Base-by-base conservation (phyloP, 2,113 vertebrate species). In the Chloebia gouldiae region DNA sequence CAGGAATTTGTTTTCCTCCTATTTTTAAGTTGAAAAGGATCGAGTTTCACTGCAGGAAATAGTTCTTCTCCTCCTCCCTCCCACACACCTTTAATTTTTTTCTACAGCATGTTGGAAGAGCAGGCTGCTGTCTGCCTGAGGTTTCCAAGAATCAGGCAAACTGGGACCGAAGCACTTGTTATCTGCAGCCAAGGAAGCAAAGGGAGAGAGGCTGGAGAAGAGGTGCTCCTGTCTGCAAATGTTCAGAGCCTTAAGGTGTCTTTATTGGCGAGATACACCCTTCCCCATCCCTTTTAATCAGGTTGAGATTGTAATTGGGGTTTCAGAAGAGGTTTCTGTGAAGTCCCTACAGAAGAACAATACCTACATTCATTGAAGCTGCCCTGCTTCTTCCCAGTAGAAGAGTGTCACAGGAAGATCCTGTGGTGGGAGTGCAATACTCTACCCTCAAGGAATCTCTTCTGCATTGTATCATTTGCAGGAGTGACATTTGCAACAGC, bases 1-100 rank as follows among this genome's bases (percentile, higher is more conserved):
- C 61, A 96, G 95, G 95, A 96, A 93, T 95, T 89, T 92, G 93
- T 95, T 97, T 93, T 96, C 97, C 96, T 97, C 91, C 97, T 96
- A 95, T 98, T 98, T 96, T 96, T 96, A 97, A 97, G 97, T 97
- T 95, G 96, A 96, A 97, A 93, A 92, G 90, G 97, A 97, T 98
- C 65, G 75, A 96, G 92, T 98, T 98, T 98, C 97, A 96, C 93
- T 95, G 97, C 96, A 98, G 98, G 98, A 98, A 98, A 97, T 97
- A 97, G 97, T 97, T 91, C 90, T 92, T 87, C 95, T 96, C 59
- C 88, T 97, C 95, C 86, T 96, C 88, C 88, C 95, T 97, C 93
- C 96, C 77, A 79, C 61, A 61, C 77, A 94, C 61, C 71, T 94
- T 75, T 88, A 65, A 28, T 86, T 85, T 95, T 80, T 94, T 77